Conservation (phyloP, 2,797 vertebrate species). For the Artibeus lituratus region DNA sequence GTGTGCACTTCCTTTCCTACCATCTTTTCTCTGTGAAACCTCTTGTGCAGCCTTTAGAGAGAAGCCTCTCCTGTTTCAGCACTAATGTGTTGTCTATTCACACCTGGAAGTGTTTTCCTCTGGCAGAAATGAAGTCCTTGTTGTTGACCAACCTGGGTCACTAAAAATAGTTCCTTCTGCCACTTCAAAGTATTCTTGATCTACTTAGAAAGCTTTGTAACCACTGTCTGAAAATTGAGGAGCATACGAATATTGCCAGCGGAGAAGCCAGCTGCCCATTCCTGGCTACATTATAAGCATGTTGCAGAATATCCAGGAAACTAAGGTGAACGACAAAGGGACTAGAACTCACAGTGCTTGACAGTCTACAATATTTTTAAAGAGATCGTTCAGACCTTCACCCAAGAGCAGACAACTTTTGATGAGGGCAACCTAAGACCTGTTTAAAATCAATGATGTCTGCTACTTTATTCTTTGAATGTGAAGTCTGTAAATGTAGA, state of each 20-base stretch:
- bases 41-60: not conserved
- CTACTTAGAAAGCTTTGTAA: conserved; percentile 11
- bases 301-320: not conserved
- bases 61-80: not conserved
- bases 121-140: conserved; percentile 16
- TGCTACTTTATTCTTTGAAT: conserved; percentile 57
- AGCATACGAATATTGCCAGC: not conserved
- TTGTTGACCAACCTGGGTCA: conserved; percentile 13
- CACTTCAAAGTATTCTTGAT: conserved; percentile 9
- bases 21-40: not conserved
- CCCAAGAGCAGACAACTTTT: not conserved
- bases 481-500: conserved; percentile 55
- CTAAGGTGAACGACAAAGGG: not conserved
- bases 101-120: not conserved
- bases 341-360: not conserved
- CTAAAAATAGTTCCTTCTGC: not conserved
- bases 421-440: conserved; percentile 27
- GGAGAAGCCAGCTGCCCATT: conserved; percentile 3
- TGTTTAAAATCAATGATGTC: conserved; percentile 67
- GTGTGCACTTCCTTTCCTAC: not conserved
- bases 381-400: conserved; percentile 5
- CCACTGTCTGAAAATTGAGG: conserved; percentile 23
- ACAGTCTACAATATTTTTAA: conserved; percentile 10
- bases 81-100: not conserved
- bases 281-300: not conserved